A percentile compares a stretch with the other conserved stretches of the same genome.
Evolutionary conservation across 2,113 vertebrate genomes (phyloP).

Genomic region (Halichoerus grypus): DNA sequence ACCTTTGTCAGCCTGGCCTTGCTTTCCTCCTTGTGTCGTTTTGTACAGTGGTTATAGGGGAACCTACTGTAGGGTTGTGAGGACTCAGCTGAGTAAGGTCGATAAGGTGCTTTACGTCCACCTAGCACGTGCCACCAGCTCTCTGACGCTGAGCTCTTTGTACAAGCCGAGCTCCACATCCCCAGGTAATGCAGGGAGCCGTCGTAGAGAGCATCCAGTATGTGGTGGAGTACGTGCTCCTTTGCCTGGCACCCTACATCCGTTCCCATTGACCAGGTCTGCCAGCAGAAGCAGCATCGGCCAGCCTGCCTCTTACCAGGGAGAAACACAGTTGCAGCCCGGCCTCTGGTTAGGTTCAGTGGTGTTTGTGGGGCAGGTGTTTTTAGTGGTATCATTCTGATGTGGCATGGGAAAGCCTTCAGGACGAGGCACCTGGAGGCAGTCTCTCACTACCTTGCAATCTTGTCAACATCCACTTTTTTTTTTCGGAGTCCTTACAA

Average conservation of each 20-base stretch:
- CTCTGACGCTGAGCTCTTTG: too few species aligned
- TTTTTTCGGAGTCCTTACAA: not conserved
- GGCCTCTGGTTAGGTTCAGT: fast-evolving
- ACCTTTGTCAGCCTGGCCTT: fast-evolving
- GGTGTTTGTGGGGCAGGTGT: fast-evolving
- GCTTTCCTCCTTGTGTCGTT: fast-evolving
- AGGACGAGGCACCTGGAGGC: fast-evolving
- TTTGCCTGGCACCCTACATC: not conserved
- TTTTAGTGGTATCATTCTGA: fast-evolving
- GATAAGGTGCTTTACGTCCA: fast-evolving
- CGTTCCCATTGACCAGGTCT: not conserved
- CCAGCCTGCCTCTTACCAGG: not conserved
- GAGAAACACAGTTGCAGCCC: not conserved
- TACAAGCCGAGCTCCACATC: fast-evolving
- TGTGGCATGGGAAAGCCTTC: fast-evolving
- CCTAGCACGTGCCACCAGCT: fast-evolving
- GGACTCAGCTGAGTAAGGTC: not conserved
- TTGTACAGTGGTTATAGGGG: fast-evolving
- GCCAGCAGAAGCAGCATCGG: not conserved
- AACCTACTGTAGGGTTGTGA: fast-evolving
- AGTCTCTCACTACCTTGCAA: too few species aligned
- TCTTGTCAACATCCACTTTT: not conserved
- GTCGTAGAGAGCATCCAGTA: too few species aligned
- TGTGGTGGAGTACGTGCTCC: fast-evolving
- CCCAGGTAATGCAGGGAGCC: fast-evolving